Conservation (phyloP, 35 echinoderm and acorn worm genomes). For the Apostichopus parvimensis region DNA sequence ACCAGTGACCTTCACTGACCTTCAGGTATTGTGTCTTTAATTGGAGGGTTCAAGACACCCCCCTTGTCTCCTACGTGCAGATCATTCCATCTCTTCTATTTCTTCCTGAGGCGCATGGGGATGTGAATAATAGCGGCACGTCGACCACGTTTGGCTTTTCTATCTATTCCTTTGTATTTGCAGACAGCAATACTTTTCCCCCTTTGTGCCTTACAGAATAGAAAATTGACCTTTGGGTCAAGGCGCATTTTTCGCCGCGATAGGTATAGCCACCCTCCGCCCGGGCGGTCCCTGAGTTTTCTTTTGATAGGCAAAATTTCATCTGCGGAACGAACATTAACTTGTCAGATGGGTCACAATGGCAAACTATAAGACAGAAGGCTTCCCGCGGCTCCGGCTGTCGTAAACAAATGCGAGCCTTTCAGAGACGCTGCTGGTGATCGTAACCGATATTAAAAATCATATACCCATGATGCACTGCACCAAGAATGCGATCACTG, state of each 20-base stretch:
- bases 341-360: conserved; percentile 46
- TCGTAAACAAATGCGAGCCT: conserved; percentile 56
- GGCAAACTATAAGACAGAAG: conserved; percentile 42
- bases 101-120: conserved; percentile 44
- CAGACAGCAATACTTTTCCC: conserved; percentile 23
- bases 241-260: conserved; percentile 44
- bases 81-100: conserved; percentile 18
- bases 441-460: conserved; percentile 4
- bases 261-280: conserved; percentile 38
- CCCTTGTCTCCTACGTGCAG: conserved; percentile 31
- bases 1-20: conserved; percentile 41
- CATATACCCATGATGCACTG: conserved; percentile 32
- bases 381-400: conserved; percentile 40
- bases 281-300: conserved; percentile 29
- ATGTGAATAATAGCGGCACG: conserved; percentile 42
- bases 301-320: conserved; percentile 10
- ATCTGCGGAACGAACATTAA: conserved; percentile 6
- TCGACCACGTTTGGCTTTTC: conserved; percentile 18
- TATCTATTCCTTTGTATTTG: conserved; percentile 18
- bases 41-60: conserved; percentile 44
- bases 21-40: conserved; percentile 49
- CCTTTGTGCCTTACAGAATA: conserved; percentile 53
- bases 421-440: conserved; percentile 24
- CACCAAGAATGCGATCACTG: conserved; percentile 29
- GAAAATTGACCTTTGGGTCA: conserved; percentile 40